phyloP scores from a whole-genome alignment of 2,797 vertebrate genomes.

The Pseudomugil tenellus region DNA sequence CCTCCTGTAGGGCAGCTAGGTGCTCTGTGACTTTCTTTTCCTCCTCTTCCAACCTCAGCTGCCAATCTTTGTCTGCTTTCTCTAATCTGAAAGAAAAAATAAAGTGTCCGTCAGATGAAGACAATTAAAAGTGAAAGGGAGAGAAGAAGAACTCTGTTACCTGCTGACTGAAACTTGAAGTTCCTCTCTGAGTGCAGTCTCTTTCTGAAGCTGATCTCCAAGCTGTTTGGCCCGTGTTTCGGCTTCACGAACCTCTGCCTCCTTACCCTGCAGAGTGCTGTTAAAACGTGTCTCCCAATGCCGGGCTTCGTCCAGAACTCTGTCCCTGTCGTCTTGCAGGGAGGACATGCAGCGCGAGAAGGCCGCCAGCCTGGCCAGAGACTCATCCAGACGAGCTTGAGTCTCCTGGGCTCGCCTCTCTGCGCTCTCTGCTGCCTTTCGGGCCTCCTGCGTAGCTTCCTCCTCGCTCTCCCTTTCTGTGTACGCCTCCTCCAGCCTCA shows the following conservation, averaged over 20 bases:
- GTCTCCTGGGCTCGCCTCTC: conserved; percentile 84
- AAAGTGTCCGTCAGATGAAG: neutral
- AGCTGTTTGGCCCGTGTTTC: conserved; percentile 85
- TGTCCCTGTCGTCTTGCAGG: conserved; percentile 94
- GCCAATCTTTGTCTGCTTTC: conserved; percentile 78
- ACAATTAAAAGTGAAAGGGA: neutral
- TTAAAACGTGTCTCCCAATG: conserved; percentile 94
- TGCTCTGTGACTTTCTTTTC: conserved; percentile 76
- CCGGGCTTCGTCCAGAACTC: conserved; percentile 91
- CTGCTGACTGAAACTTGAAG: conserved; percentile 79
- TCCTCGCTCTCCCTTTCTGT: conserved; percentile 84
- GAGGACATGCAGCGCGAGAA: conserved; percentile 97
- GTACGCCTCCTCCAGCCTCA: conserved; percentile 84
- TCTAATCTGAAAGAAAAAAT: conserved; percentile 83
- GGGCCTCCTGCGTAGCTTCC: conserved; percentile 78
- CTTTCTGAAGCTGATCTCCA: conserved; percentile 84
- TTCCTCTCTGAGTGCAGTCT: conserved; percentile 82
- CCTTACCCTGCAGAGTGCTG: conserved; percentile 89
- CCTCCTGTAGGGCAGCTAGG: conserved; percentile 78
- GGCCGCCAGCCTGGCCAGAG: conserved; percentile 91
- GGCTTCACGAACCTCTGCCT: conserved; percentile 87
- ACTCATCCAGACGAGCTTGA: conserved; percentile 88
- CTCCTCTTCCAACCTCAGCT: conserved; percentile 77
- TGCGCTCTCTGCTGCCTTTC: conserved; percentile 77
- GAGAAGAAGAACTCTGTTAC: conserved; percentile 55